Evolutionary conservation across 2,113 vertebrate genomes (phyloP), one percentile per base, ranked within the genome.

Genomic region (Etia nguti): DNA sequence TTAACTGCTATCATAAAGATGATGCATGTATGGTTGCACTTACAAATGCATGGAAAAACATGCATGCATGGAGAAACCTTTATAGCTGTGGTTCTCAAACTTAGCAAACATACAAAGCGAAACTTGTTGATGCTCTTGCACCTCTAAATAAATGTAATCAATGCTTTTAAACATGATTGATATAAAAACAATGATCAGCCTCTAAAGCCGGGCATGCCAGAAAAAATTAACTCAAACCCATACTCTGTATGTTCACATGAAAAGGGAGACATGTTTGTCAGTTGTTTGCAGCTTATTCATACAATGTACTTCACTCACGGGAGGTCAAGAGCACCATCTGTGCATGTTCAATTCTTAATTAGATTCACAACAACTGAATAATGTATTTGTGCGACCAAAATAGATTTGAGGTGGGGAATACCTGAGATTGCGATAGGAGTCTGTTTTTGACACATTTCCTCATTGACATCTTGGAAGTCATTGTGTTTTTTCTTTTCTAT

Each of bases 331-430:
- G 88, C 94, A 89, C 94, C 95, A 95, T 95, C 95, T 96, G 96
- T 94, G 92, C 92, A 90, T 93, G 94, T 94, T 96, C 93, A 96
- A 95, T 96, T 91, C 92, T 95, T 96, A 95, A 96, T 96, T 94
- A 96, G 91, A 93, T 91, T 90, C 90, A 90, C 90, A 92, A 86
- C 86, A 91, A 80, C 93, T 95, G 91, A 96, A 95, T 94, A 84
- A 95, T 95, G 90, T 86, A 95, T 93, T 92, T 85, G 70, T 70
- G 84, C 18, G 50, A 90, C 91, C 90, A 80, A 94, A 94, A 95
- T 89, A 89, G 83, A 86, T 13, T 48, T 65, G 79, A 83, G 85
- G 77, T 92, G 84, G 83, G 92, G 85, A 86, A 91, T 90, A 94
- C 93, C 92, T 95, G 85, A 86, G 81, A 89, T 92, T 77, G 82